Base-by-base conservation (phyloP, 2,888 invertebrate species). In the Agrotis clavis region DNA sequence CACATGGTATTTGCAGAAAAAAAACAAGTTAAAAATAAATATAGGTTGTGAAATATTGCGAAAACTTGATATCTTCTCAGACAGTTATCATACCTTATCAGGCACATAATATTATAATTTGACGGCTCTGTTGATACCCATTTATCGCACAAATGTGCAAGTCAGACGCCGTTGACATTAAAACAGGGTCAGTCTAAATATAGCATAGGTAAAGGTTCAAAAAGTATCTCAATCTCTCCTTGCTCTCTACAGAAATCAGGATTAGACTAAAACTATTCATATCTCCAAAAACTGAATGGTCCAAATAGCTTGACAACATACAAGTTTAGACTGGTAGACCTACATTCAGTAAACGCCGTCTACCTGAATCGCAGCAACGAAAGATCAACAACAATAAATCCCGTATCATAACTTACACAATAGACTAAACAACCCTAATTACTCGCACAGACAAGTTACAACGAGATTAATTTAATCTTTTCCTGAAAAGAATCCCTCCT, bases 31-130 rank as follows among this genome's bases (percentile, higher is more conserved):
- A 68, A 54, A 56, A 61, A 54, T 64, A 77, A 61, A 64, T 1
- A 67, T 53, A 45, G 1, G 14, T 79, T 59, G 72, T 62, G 82
- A 77, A 79, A 79, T 82, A 79, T 82, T 82, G 78, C 72, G 67
- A 62, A 77, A 81, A 74, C 50, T 51, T 51, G 25, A n/a, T 60
- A 74, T 66, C 57, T 76, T 56, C 21, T 35, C 45, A 65, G 64
- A 67, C 30, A 54, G 50, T 16, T 73, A 72, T 35, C 4, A n/a
- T 13, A 16, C 4, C 48, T 59, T 77, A 82, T 72, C 77, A 71
- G 53, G 47, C n/a, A 53, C 50, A 54, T 47, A 56, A 48, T 60
- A 35, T 35, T 35, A 77, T 82, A 79, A 54, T 51, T 50, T 6
- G 45, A 19, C 30, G 50, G 50, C 50, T 51, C 48, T 35, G 50